These are phyloP conservation scores for Girardia tigrina DNA, from an alignment of 2,888 invertebrate genomes.

Conservation along the genomic window DNA sequence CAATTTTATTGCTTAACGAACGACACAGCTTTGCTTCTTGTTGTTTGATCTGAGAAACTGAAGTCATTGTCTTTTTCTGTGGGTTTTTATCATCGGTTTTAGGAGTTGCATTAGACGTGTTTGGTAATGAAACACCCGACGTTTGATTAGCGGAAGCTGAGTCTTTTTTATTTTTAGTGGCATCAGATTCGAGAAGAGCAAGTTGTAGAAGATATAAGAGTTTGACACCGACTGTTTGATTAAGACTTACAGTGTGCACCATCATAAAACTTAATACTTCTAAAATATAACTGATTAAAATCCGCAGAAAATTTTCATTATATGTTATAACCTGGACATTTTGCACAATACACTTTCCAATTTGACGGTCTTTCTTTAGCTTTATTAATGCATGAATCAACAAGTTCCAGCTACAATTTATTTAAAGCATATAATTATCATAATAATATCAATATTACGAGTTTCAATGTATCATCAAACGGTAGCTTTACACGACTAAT, in stretches of 20 bases:
- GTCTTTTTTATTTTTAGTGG: background rate
- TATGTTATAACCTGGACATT: background rate
- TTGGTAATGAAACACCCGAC: background rate
- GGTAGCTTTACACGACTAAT: background rate
- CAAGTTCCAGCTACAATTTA: constrained; percentile 1
- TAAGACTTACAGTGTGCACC: background rate
- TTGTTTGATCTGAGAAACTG: background rate
- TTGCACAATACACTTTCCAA: constrained; percentile 12
- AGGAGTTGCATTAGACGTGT: background rate
- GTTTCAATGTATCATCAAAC: constrained; percentile 11
- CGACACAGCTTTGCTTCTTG: constrained; percentile 17
- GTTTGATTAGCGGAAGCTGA: background rate
- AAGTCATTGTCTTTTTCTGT: background rate
- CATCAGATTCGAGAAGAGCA: background rate
- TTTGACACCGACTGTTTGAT: background rate
- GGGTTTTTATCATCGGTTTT: background rate
- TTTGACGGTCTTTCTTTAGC: background rate
- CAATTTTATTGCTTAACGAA: background rate
- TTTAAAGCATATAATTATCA: background rate
- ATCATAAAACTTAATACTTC: background rate
- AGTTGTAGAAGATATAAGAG: background rate
- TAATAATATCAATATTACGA: background rate
- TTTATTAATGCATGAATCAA: constrained; percentile 8
- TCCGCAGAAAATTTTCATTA: background rate
- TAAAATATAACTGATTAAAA: background rate